phyloP scores from a whole-genome alignment of 2,113 vertebrate species.

The Eonycteris spelaea region DNA sequence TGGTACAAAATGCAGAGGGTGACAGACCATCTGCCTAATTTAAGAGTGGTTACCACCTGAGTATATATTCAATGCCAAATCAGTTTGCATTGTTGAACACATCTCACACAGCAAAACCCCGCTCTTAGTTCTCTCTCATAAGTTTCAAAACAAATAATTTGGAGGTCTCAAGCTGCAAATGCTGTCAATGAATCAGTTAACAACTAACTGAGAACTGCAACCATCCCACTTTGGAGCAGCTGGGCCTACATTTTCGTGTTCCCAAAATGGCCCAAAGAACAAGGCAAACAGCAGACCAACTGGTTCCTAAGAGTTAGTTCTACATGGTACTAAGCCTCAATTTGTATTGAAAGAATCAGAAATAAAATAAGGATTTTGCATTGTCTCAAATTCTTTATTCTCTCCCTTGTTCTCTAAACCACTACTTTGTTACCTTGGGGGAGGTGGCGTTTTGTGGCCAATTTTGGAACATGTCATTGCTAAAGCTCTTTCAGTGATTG shows the following conservation, averaged over 20 bases:
- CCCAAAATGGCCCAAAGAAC: neutral
- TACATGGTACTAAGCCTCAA: neutral
- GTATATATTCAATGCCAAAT: neutral
- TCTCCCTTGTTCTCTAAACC: conserved; percentile 44
- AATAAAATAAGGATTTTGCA: conserved; percentile 15
- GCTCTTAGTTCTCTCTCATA: neutral
- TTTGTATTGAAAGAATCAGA: conserved; percentile 26
- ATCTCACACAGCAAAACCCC: neutral
- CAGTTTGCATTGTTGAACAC: neutral
- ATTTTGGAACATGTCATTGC: conserved; percentile 60
- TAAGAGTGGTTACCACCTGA: neutral
- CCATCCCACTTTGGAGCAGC: neutral
- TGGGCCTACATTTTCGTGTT: neutral
- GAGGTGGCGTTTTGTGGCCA: conserved; percentile 36
- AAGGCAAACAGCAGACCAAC: neutral
- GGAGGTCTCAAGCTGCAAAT: neutral
- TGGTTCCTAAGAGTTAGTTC: neutral
- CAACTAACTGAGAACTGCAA: neutral
- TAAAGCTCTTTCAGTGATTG: conserved; percentile 48
- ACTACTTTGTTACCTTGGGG: conserved; percentile 15
- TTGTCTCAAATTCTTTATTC: conserved; percentile 38
- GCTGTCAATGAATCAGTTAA: neutral
- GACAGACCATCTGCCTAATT: neutral
- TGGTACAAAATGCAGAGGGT: neutral
- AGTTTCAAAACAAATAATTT: neutral